These are phyloP conservation scores for Mercenaria mercenaria DNA, from an alignment of 1,140 invertebrate genomes.

Conservation along the genomic window DNA sequence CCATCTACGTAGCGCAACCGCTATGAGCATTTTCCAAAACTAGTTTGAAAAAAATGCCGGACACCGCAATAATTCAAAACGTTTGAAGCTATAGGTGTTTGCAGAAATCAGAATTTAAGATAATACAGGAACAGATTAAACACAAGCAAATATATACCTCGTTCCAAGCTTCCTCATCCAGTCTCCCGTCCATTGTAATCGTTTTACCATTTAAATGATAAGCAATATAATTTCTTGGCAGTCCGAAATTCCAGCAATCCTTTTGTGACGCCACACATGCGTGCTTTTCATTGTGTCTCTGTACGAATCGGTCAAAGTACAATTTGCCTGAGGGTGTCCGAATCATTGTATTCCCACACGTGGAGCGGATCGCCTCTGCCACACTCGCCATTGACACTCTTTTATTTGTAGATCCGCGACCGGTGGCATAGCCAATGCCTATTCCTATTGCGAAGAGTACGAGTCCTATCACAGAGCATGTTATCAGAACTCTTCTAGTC, in stretches of 20 bases:
- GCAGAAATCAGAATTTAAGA: not conserved
- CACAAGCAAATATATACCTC: conserved; percentile 43
- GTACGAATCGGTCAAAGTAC: conserved; percentile 26
- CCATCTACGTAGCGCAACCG: no score
- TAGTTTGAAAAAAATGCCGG: no score
- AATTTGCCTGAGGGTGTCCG: not conserved
- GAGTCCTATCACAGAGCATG: not conserved
- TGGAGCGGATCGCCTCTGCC: not conserved
- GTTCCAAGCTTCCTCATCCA: conserved; percentile 74
- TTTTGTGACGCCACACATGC: not conserved
- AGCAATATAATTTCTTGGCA: conserved; percentile 70
- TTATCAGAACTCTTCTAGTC: conserved; percentile 27
- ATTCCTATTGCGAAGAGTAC: conserved; percentile 49
- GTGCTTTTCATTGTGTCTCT: conserved; percentile 36
- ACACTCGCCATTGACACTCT: not conserved
- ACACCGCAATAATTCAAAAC: no score
- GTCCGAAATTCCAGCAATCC: conserved; percentile 24
- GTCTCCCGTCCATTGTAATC: conserved; percentile 71
- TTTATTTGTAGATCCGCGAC: not conserved
- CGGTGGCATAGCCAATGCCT: conserved; percentile 16
- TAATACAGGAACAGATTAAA: no score
- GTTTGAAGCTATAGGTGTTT: no score
- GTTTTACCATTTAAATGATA: conserved; percentile 65
- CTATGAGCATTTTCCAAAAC: no score
- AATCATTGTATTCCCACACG: not conserved